Base-by-base conservation (phyloP, 35 echinoderm and acorn worm species). In the Holothuria glaberrima region DNA sequence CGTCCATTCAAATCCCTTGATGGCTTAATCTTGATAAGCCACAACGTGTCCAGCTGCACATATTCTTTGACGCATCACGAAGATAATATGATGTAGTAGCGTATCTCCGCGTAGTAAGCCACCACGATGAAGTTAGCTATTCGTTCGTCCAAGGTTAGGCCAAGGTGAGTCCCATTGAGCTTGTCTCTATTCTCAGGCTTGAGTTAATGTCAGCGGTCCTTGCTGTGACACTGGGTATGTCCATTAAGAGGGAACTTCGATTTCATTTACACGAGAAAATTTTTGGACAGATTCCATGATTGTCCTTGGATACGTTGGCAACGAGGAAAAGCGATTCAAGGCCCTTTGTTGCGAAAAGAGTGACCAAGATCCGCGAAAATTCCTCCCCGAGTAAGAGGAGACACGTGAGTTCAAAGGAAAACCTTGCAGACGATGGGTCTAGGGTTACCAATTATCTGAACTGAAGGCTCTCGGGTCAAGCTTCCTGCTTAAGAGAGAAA, bases 61-160 rank as follows among this genome's bases (percentile, higher is more conserved):
- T 71, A 50, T 90, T 87, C 71, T 83, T 50, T 31, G 92, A 90
- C 72, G 92, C 93, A 30, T 80, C 82, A 4, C 45, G 91, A 41
- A 46, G 19, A 30, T 89, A 89, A 22, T 94, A 94, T 82, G 69
- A 22, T 7, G 76, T 89, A 24, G 75, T 91, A 14, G 59, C 59
- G 0, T 83, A 92, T 76, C 26, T 91, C 7, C 60, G 59, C 14
- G 48, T 70, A 9, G 48, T 68, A 46, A 54, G 59, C 32, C 25
- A 20, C 7, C 12, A 56, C 18, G 90, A 73, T 7, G 38, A 82
- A 26, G 77, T 88, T 6, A 52, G 80, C 57, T 94, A 90, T 32
- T 81, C 60, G 9, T 88, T 94, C 41, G 71, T 94, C 1, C 31
- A 86, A 26, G 90, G 74, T 18, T 86, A 69, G 59, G 25, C 90